Base-by-base conservation (phyloP, 2,113 vertebrate species). In the Apteryx mantelli region DNA sequence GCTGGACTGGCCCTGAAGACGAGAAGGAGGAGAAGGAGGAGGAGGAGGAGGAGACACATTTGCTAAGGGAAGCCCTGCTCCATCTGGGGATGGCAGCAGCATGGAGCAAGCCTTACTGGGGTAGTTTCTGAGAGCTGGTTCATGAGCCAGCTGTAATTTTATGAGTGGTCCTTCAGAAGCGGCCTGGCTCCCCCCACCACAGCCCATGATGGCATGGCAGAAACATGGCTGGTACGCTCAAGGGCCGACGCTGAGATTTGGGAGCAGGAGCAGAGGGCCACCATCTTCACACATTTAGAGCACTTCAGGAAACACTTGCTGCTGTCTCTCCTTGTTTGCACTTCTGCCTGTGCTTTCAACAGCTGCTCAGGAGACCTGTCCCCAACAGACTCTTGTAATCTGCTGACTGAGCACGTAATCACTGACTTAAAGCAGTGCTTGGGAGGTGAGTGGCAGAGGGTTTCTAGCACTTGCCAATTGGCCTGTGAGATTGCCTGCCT, bases 361-460 rank as follows among this genome's bases (percentile, higher is more conserved):
- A 3, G 60, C 0, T 0, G 52, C n/a, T 82, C 1, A 0, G 64
- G n/a, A 66, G 58, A 78, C 50, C 50, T 86, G 91, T 75, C 86
- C 76, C 75, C 89, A 70, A 63, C 61, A 91, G 64, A 63, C 44
- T 69, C 82, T 30, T 60, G 34, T 91, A 73, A 91, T 91, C 95
- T 89, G 68, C 76, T 1, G 11, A n/a, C 82, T 90, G 88, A 95
- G 93, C 38, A 16, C 76, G 88, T 95, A 83, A 92, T 92, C 17
- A 0, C 58, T 74, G 82, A 63, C 0, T 91, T 88, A 78, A 24
- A 56, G 52, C 36, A 75, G 46, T 42, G 69, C 50, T 88, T 16
- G 61, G 48, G 64, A 92, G 1, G 2, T 69, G 76, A 91, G 68
- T 9, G 42, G 32, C 82, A 76, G 84, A 90, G 79, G 53, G 80